Base-by-base conservation (phyloP, 92 coral and sea anemone genomes). In the Palythoa grandis region DNA sequence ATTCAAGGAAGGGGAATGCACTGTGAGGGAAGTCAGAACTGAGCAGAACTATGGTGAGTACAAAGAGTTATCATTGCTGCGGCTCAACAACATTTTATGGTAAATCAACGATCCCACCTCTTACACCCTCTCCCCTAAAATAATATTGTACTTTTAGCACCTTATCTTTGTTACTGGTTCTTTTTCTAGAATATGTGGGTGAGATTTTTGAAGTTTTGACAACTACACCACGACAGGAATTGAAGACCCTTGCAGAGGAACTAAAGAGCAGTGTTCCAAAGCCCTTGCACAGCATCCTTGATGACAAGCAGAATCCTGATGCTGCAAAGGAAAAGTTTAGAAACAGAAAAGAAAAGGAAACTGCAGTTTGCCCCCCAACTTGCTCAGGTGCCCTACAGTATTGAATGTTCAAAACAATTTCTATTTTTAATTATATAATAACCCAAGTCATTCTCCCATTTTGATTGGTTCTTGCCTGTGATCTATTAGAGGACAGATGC, bases 21-120 rank as follows among this genome's bases (percentile, higher is more conserved):
- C 89, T 52, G 92, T 89, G 20, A 79, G 86, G 79, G 87, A 89
- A 89, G 86, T 79, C 14, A 89, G 58, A 78, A 82, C 38, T 24
- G 54, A 85, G 56, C 92, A 84, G 77, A 89, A 84, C 52, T 89
- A 89, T 85, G 86, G 92, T 70, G 22, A 37, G 77, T 73, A 73
- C 23, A 20, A 20, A 67, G 22, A 10, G 20, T 48, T 2, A 20
- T 87, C 37, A 68, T 56, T 61, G 65, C 61, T 11, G 14, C 19
- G 16, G 19, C 61, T 78, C 69, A 70, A 66, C 52, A 17, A 68
- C 19, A 70, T 2, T 47, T 38, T 70, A 70, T 40, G 47, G 47
- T 1, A 40, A 40, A 40, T 40, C 47, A 40, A 40, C 47, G 6
- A 40, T 40, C 47, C 24, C 35, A n/a, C 25, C 13, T 22, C 25